These are phyloP conservation scores for Calypte anna DNA, from an alignment of 2,113 vertebrate species.

Conservation along the genomic window DNA sequence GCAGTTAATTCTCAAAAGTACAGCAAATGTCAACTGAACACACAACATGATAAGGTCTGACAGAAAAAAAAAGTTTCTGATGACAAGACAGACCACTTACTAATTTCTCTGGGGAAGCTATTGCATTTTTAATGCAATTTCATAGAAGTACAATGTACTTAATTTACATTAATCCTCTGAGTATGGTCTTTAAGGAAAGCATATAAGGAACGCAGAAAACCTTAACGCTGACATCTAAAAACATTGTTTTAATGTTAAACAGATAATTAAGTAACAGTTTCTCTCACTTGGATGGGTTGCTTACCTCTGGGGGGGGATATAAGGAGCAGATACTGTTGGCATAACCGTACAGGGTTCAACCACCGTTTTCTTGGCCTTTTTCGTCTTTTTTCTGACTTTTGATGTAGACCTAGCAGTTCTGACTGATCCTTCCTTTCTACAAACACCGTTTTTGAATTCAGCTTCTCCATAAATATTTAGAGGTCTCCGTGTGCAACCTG, in stretches of 20 bases:
- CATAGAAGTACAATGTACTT: neutral
- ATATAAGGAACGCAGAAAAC: neutral
- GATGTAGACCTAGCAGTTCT: constrained; percentile 79
- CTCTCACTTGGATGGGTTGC: neutral
- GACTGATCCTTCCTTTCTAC: constrained; percentile 79
- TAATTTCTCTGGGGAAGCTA: neutral
- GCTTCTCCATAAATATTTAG: constrained; percentile 89
- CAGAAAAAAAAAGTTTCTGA: neutral
- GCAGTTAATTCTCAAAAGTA: neutral
- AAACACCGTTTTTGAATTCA: constrained; percentile 88
- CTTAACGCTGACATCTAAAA: neutral
- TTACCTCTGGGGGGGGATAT: constrained; percentile 93
- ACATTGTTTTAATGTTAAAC: neutral
- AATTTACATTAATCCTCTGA: neutral
- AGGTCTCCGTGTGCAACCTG: constrained; percentile 86
- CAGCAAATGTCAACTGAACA: neutral
- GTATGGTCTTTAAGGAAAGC: neutral
- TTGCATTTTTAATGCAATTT: neutral
- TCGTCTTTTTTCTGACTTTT: constrained; percentile 90
- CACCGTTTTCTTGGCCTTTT: constrained; percentile 84
- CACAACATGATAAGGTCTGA: neutral
- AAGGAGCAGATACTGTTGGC: constrained; percentile 82
- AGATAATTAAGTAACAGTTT: neutral
- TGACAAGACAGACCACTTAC: neutral
- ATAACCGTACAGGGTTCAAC: constrained; percentile 82